These are phyloP conservation scores for Epirrhoe tristata DNA, from an alignment of 2,888 invertebrate species.

Conservation along the genomic window DNA sequence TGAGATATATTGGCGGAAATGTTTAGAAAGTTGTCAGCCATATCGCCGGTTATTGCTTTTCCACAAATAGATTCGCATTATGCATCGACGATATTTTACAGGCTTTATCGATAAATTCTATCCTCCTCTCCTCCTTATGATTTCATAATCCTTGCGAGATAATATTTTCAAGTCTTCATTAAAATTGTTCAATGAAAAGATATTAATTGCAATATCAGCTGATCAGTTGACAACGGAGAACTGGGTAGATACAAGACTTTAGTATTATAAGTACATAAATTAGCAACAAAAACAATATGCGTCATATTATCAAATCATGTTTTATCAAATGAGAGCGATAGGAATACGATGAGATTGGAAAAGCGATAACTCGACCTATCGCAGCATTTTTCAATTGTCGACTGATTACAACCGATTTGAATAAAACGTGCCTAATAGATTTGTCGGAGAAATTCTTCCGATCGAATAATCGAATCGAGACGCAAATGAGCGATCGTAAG, in stretches of 20 bases:
- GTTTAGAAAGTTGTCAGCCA: slow-evolving; percentile 32
- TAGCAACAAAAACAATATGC: slow-evolving; percentile 4
- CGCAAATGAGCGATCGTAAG: slow-evolving; percentile 20
- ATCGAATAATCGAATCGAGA: slow-evolving; percentile 21
- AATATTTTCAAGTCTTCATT: background rate
- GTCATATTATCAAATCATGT: background rate
- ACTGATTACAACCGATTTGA: slow-evolving; percentile 13
- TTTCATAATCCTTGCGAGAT: slow-evolving; percentile 8
- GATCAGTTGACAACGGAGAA: slow-evolving; percentile 9
- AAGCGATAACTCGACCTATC: slow-evolving; percentile 17
- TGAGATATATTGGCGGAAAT: slow-evolving; percentile 24
- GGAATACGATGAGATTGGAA: slow-evolving; percentile 7
- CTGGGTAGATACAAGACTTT: no score
- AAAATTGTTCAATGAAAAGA: slow-evolving; percentile 14
- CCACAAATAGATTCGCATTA: slow-evolving; percentile 29
- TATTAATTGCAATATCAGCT: background rate
- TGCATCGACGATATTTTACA: slow-evolving; percentile 7
- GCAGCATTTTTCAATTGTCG: slow-evolving; percentile 9
- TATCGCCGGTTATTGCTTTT: slow-evolving; percentile 34
- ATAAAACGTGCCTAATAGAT: slow-evolving; percentile 19
- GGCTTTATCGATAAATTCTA: slow-evolving; percentile 9
- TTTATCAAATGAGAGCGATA: slow-evolving; percentile 5
- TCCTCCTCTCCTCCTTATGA: no score
- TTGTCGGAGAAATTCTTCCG: slow-evolving; percentile 2
- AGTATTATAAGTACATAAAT: no score